phyloP scores from a whole-genome alignment of 2,113 vertebrate species.

The Aspidoscelis tigris region DNA sequence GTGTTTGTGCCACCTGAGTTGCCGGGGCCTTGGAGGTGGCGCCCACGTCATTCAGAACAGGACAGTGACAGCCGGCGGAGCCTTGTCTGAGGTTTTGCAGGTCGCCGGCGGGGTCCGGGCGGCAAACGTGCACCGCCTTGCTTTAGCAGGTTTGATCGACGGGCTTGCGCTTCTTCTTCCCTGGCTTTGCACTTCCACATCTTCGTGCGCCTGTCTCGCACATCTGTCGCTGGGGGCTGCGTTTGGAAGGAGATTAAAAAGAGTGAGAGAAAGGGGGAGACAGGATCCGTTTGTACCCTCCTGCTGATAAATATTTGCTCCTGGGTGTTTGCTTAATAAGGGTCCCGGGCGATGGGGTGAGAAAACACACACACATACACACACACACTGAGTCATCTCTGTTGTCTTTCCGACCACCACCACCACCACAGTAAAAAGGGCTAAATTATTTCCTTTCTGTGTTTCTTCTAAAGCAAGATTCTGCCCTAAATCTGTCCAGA shows the following conservation, averaged over 20 bases:
- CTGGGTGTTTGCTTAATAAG: slow-evolving; percentile 35
- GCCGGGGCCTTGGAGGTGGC: background rate
- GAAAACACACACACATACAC: background rate
- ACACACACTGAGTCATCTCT: background rate
- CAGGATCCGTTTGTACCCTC: slow-evolving; percentile 31
- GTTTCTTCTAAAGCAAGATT: background rate
- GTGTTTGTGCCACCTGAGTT: slow-evolving; percentile 23
- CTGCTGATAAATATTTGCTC: slow-evolving; percentile 46
- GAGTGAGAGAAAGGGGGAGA: slow-evolving; percentile 10
- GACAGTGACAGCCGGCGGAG: slow-evolving; percentile 41
- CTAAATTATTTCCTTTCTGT: background rate
- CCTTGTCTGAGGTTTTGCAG: slow-evolving; percentile 21
- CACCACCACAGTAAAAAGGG: background rate
- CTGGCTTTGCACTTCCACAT: background rate
- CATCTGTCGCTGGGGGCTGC: slow-evolving; percentile 34
- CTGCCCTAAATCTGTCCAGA: background rate
- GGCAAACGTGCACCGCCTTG: slow-evolving; percentile 12
- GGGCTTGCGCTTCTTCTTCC: slow-evolving; percentile 26
- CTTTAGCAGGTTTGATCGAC: slow-evolving; percentile 55
- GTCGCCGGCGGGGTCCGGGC: slow-evolving; percentile 50
- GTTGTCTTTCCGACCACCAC: background rate
- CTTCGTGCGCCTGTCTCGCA: slow-evolving; percentile 28
- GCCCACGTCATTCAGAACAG: slow-evolving; percentile 32
- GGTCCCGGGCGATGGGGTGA: slow-evolving; percentile 28
- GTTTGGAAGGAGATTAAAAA: slow-evolving; percentile 17